A percentile compares a stretch with the other conserved stretches of the same genome.
These are phyloP conservation scores for Scatophagus argus DNA, from an alignment of 2,113 vertebrate species.

Conservation along the genomic window DNA sequence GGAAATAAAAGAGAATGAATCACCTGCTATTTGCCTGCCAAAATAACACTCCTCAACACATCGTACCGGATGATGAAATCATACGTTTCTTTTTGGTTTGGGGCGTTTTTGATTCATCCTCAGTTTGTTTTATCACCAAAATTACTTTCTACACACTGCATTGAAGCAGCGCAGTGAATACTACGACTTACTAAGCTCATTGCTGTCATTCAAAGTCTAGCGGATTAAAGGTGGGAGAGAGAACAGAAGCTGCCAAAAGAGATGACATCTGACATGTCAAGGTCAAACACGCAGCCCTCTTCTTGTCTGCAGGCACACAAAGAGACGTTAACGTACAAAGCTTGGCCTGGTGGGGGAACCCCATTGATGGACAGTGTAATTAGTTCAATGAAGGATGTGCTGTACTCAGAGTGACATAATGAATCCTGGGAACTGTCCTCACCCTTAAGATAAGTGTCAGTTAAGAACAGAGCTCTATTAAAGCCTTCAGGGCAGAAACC, in stretches of 20 bases:
- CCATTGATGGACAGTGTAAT: slow-evolving; percentile 74
- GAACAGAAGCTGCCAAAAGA: slow-evolving; percentile 46
- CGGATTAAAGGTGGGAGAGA: slow-evolving; percentile 53
- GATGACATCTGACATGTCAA: slow-evolving; percentile 59
- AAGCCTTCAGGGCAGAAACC: slow-evolving; percentile 44
- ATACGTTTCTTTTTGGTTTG: slow-evolving; percentile 19
- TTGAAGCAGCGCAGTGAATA: slow-evolving; percentile 20
- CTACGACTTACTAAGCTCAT: slow-evolving; percentile 11
- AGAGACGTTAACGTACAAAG: slow-evolving; percentile 51
- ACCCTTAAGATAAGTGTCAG: slow-evolving; percentile 69
- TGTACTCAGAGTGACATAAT: slow-evolving; percentile 67
- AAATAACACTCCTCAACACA: slow-evolving; percentile 31
- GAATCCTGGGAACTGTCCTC: slow-evolving; percentile 64
- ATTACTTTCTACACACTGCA: not conserved
- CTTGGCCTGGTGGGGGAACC: slow-evolving; percentile 32
- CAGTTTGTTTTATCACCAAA: not conserved
- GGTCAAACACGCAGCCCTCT: slow-evolving; percentile 54
- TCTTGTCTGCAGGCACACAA: slow-evolving; percentile 49
- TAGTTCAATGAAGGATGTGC: slow-evolving; percentile 70
- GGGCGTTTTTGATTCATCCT: not conserved
- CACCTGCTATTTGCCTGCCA: slow-evolving; percentile 26
- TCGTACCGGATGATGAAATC: not conserved
- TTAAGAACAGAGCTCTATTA: slow-evolving; percentile 68
- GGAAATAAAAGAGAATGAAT: slow-evolving; percentile 44
- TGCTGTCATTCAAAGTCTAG: slow-evolving; percentile 31